Evolutionary conservation across 2,888 invertebrate genomes (phyloP), one percentile per base, ranked within the genome.

Genomic region (Rhamnusium bicolor): DNA sequence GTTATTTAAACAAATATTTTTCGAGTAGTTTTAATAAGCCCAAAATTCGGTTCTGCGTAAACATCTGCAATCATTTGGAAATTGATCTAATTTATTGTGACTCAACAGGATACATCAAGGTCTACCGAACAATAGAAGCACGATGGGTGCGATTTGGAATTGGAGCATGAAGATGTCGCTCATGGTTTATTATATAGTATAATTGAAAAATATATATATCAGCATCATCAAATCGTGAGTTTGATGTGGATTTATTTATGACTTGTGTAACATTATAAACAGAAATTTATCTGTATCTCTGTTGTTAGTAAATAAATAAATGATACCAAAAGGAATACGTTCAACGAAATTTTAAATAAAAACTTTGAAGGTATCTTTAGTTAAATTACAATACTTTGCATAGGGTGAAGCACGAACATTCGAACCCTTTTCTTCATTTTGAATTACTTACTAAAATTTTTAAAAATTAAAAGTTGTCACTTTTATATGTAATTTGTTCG

Each of bases 91-190:
- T 74, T 76, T 68, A 72, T 65, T 67, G 72, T 75, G 75, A 79
- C 53, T 72, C 74, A 73, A 78, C 78, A 79, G 78, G 78, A 76
- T 74, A 62, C 63, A 71, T 46, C 72, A 79, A 76, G 75, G 76
- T 62, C 69, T 46, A 58, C 65, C 18, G 63, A 69, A 79, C 77
- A 79, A 77, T 75, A 54, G 70, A 46, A 71, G 21, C 49, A 49
- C 53, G 71, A 79, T 77, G 74, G 77, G 79, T 66, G 74, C 71
- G 73, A 71, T 74, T 46, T 67, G 72, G 69, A 77, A 77, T 77
- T 75, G 73, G 73, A 73, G 73, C 73, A 54, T 69, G 73, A 73
- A 73, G 65, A 73, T 68, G 73, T 72, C 72, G 69, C 63, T 61
- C 51, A 60, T 69, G 18, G 19, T 49, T 73, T 69, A 65, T 62